phyloP scores from a whole-genome alignment of 2,113 vertebrate species.

The Spermophilus dauricus region DNA sequence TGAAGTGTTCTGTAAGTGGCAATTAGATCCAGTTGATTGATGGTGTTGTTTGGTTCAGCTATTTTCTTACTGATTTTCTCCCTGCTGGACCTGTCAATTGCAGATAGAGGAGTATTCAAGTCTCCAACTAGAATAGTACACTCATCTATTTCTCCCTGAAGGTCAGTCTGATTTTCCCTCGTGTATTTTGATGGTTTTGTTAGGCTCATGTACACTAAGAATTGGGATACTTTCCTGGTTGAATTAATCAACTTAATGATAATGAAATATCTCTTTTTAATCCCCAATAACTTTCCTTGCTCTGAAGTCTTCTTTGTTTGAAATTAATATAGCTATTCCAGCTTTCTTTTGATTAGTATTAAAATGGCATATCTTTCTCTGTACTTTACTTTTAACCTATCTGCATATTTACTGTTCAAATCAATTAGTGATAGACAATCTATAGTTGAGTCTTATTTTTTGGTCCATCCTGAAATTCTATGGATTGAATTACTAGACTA shows the following conservation, averaged over 20 bases:
- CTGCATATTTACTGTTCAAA: neutral
- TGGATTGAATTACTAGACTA: neutral
- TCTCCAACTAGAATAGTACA: neutral
- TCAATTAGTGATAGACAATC: neutral
- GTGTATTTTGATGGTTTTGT: neutral
- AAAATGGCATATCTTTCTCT: neutral
- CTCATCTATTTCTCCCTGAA: neutral
- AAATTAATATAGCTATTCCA: neutral
- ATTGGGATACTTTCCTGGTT: neutral
- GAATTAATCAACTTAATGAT: neutral
- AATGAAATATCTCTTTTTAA: neutral
- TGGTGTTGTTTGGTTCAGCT: neutral
- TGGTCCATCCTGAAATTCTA: neutral
- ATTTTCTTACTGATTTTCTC: constrained; percentile 12
- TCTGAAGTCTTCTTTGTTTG: neutral
- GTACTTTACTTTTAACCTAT: neutral
- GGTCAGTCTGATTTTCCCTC: neutral
- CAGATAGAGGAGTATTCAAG: neutral
- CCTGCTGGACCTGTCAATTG: neutral
- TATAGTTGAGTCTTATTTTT: neutral
- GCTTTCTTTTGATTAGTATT: neutral
- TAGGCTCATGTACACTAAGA: neutral
- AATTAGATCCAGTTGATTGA: neutral
- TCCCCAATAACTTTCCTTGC: neutral
- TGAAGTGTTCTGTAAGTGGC: constrained; percentile 47